Evolutionary conservation across 2,113 vertebrate species (phyloP), one percentile per base, ranked within the genome.

Genomic region (Bubo blakistoni): DNA sequence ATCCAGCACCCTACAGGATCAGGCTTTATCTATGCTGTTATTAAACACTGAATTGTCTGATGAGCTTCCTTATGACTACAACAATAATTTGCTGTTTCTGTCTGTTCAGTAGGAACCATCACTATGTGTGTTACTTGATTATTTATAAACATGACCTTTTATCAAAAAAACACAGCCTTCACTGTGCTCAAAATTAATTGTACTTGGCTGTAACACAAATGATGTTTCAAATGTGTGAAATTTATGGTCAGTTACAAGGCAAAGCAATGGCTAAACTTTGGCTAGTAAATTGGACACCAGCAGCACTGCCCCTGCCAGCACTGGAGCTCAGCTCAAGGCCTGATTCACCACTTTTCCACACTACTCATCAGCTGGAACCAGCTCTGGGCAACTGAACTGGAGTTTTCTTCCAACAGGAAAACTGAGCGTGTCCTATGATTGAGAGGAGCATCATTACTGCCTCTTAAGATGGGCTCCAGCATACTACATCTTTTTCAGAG

Each of bases 61-160:
- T 80, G 95, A 94, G 62, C 79, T 81, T 97, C 85, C 61, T 71
- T 84, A 58, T 40, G 71, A 88, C 62, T 65, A 76, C 80, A 97
- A 95, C 78, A 95, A 49, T 42, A 88, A 59, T 44, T 62, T 85
- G 66, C 29, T 94, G 8, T 36, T 85, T 93, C 77, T 90, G 58
- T 83, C 85, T 86, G 94, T 97, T 91, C 90, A 81, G 62, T 38
- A 90, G 93, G 65, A 97, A 63, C 67, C 76, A 77, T 82, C 49
- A 62, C 79, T 82, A 81, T 38, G 3, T 86, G 38, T 58, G 40
- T 71, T 78, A 87, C 73, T 93, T 34, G 49, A 95, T 92, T 95
- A 96, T 94, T 97, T 97, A 97, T 82, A 96, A 96, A 88, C 16
- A 65, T 19, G 49, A 90, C 71, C 76, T 96, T 95, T 97, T 62